Evolutionary conservation across 2,888 invertebrate species (phyloP), one percentile per base, ranked within the genome.

Genomic region (Malachius bipustulatus): DNA sequence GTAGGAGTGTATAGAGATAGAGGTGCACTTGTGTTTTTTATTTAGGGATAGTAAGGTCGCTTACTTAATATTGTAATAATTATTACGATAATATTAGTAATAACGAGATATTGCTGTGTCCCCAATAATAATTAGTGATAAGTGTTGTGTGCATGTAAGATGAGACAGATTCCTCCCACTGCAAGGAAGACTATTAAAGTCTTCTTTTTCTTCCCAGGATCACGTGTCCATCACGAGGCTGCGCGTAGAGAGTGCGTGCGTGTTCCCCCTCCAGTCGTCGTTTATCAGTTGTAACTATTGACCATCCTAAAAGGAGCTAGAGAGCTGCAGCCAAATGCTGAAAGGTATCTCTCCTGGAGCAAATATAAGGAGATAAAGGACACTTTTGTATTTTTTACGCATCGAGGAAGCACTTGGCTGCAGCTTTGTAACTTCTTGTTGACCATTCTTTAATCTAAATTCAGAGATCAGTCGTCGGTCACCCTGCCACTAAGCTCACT

Each of bases 51-150:
- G 37, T 38, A 46, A 33, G 34, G 26, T 35, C n/a, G 16, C 32
- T 41, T 49, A 47, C 49, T 51, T 50, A 51, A 51, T 50, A 47
- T 39, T 47, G 40, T 48, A 49, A 45, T 49, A 52, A 49, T 44
- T 48, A 50, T 44, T 47, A 45, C 47, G 51, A 46, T 51, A 48
- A 46, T 43, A 41, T 48, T 40, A 19, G 24, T 19, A 19, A 19
- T 19, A 45, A 46, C 42, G 40, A 49, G 37, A 50, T 50, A 46
- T 59, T 61, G 62, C 62, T 62, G 62, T 63, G 62, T 60, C 62
- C 62, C 62, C n/a, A n/a, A n/a, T n/a, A 62, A 60, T 60, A 60
- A 60, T 52, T 59, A 60, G 57, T 57, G 53, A 56, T 59, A 57
- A 49, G 56, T 50, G 51, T 56, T 56, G 46, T 27, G 34, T 34